Conservation (phyloP, 2,113 vertebrate genomes). For the Platichthys stellatus region DNA sequence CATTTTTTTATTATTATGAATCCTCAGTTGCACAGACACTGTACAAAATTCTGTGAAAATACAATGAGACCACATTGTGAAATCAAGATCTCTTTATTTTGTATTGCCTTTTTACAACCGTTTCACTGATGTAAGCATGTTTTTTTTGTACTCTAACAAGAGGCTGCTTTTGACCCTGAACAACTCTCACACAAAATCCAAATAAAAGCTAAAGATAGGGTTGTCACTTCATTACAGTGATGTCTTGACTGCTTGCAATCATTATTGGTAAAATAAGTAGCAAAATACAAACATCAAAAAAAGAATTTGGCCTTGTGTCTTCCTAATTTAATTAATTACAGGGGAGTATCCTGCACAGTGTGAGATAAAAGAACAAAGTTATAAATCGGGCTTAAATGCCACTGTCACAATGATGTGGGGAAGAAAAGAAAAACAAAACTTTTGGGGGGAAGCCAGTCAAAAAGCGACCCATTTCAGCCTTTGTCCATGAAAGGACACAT, state of each 20-base stretch:
- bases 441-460: slow-evolving; percentile 13
- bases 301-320: slow-evolving; percentile 59
- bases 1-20: no score
- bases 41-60: neutral
- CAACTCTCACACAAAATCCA: slow-evolving; percentile 50
- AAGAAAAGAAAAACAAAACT: neutral
- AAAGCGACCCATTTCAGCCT: slow-evolving; percentile 33
- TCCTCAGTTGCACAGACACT: neutral
- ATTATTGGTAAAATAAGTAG: slow-evolving; percentile 70
- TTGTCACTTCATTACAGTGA: slow-evolving; percentile 19
- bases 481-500: slow-evolving; percentile 40
- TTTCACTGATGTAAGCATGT: slow-evolving; percentile 57
- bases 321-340: slow-evolving; percentile 36
- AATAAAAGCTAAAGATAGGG: slow-evolving; percentile 57
- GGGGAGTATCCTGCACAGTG: slow-evolving; percentile 33
- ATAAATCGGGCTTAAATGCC: slow-evolving; percentile 46
- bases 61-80: slow-evolving; percentile 34
- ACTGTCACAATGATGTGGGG: slow-evolving; percentile 56
- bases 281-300: slow-evolving; percentile 61
- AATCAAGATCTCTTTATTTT: slow-evolving; percentile 69
- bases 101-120: slow-evolving; percentile 74
- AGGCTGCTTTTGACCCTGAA: slow-evolving; percentile 46
- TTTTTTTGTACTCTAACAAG: slow-evolving; percentile 50
- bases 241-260: slow-evolving; percentile 38
- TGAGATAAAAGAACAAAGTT: slow-evolving; percentile 53